Conservation (phyloP, 2,797 vertebrate genomes). For the Neopelma chrysocephalum region DNA sequence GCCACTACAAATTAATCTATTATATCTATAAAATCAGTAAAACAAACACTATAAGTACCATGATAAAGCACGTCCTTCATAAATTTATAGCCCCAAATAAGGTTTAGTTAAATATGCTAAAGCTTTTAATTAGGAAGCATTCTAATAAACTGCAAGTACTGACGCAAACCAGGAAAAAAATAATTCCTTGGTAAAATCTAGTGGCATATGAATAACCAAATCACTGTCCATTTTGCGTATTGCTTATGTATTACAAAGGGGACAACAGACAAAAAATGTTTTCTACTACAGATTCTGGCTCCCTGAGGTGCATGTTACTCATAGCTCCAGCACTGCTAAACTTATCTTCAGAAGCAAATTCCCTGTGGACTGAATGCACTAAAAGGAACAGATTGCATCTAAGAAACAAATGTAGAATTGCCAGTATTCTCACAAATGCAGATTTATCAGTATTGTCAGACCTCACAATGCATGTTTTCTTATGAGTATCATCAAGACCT, state of each 20-base stretch:
- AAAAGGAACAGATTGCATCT: background rate
- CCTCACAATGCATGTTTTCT: background rate
- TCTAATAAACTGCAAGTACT: background rate
- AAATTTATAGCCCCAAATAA: conserved; percentile 5
- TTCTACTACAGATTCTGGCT: background rate
- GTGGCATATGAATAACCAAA: background rate
- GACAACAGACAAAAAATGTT: background rate
- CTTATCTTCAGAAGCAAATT: background rate
- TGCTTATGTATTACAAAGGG: background rate
- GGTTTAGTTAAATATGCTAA: background rate
- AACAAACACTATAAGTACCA: background rate
- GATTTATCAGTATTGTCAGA: background rate
- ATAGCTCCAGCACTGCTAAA: background rate
- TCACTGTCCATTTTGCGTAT: background rate
- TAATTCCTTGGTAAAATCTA: background rate
- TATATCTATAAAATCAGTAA: background rate
- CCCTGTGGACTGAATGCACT: background rate
- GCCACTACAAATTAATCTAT: background rate
- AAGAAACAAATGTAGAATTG: background rate
- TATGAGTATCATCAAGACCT: background rate
- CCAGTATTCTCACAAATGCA: background rate
- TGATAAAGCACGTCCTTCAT: background rate
- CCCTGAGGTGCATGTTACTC: background rate
- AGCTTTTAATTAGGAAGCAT: background rate
- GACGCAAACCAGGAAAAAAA: background rate